Base-by-base conservation (phyloP, 2,113 vertebrate genomes). In the Tychaedon coryphoeus region DNA sequence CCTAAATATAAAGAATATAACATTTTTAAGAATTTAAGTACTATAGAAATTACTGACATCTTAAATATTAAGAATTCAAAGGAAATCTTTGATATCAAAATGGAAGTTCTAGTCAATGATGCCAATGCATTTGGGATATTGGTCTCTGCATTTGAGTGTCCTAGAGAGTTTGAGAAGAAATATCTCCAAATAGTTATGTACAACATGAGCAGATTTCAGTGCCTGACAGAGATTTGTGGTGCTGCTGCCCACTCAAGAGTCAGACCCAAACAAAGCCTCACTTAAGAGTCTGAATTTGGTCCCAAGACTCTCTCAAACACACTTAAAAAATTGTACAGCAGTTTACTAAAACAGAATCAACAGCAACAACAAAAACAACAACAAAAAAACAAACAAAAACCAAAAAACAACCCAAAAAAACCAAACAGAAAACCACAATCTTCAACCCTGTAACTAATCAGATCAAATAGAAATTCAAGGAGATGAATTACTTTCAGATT, bases 401-500 rank as follows among this genome's bases (percentile, higher is more conserved):
- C 14, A 13, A 40, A 40, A 16, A n/a, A n/a, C n/a, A n/a, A n/a
- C n/a, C 12, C 6, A 12, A 51, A 23, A 23, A 29, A 20, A 2
- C 6, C 15, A 19, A 8, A 25, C 18, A 31, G 19, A 42, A 75
- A 58, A 10, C 24, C 34, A 76, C 34, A 90, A 33, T 9, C 7
- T 22, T 54, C 47, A 82, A 8, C 16, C 18, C 31, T 65, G 67
- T 67, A 77, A 75, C 60, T 92, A 93, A 94, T 88, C 26, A 80
- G 93, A 88, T 94, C 31, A 89, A 72, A 69, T 19, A 71, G 51
- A 70, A 95, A 36, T 83, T 90, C 82, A 73, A 77, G 40, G 36
- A 70, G 53, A 81, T 75, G 1, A 91, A 92, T 87, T 89, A n/a
- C 54, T 96, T 96, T 86, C 90, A 93, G 72, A 88, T 90, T 82